These are phyloP conservation scores for Zingel zingel DNA, from an alignment of 2,113 vertebrate genomes.

Conservation along the genomic window DNA sequence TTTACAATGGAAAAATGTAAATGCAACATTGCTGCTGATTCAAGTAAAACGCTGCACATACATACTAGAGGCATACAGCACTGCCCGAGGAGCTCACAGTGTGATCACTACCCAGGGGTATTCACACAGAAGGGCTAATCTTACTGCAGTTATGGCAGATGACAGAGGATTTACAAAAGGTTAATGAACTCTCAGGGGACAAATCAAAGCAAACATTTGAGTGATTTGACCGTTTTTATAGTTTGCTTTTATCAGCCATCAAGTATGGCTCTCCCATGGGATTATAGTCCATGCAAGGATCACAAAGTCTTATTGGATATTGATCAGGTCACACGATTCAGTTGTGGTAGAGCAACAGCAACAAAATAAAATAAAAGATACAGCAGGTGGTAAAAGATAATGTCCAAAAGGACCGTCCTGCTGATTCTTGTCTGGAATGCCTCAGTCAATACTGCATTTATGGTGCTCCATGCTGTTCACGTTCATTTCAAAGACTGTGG, in stretches of 20 bases:
- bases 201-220: constrained; percentile 51
- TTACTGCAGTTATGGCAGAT: constrained; percentile 25
- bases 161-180: constrained; percentile 37
- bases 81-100: constrained; percentile 4
- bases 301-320: constrained; percentile 78
- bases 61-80: background rate
- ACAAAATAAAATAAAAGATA: constrained; percentile 44
- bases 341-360: constrained; percentile 31
- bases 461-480: constrained; percentile 23
- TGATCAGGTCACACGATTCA: constrained; percentile 68
- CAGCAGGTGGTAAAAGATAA: constrained; percentile 68
- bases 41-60: background rate
- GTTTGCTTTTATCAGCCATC: constrained; percentile 60
- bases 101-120: constrained; percentile 3
- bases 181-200: constrained; percentile 59
- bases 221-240: constrained; percentile 63
- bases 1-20: background rate
- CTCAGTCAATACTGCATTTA: constrained; percentile 63
- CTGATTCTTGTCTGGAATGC: constrained; percentile 60
- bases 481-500: constrained; percentile 30
- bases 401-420: constrained; percentile 34
- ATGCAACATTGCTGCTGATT: constrained; percentile 4
- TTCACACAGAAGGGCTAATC: constrained; percentile 57
- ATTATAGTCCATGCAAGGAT: constrained; percentile 52
- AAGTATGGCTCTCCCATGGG: constrained; percentile 42